Evolutionary conservation across 2,113 vertebrate genomes (phyloP).

Genomic region (Phyllostomus hastatus): DNA sequence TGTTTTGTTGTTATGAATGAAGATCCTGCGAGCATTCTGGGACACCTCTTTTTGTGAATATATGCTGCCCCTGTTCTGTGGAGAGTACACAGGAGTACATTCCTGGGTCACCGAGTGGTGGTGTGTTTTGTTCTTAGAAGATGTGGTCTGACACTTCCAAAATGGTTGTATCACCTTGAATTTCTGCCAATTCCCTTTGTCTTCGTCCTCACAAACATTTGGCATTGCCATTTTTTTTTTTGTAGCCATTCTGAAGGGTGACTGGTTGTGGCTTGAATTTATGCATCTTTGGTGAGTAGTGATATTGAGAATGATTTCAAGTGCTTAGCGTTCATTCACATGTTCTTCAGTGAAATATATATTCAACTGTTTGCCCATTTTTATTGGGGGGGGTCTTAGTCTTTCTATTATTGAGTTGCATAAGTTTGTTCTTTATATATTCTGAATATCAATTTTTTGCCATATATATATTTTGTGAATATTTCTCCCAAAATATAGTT

Average conservation of each 20-base stretch:
- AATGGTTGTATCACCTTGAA: fast-evolving
- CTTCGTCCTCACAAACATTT: fast-evolving
- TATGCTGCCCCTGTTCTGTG: fast-evolving
- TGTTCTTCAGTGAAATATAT: not conserved
- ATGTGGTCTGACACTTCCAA: not conserved
- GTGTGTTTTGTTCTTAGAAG: not conserved
- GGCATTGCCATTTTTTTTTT: fast-evolving
- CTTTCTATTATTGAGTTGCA: not conserved
- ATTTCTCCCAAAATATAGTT: not conserved
- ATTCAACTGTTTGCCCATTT: not conserved
- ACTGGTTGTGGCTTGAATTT: not conserved
- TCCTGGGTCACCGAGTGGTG: fast-evolving
- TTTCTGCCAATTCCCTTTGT: fast-evolving
- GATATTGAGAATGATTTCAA: fast-evolving
- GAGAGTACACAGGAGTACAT: no score
- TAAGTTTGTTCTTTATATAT: not conserved
- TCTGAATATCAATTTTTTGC: not conserved
- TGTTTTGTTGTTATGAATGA: not conserved
- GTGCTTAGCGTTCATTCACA: not conserved
- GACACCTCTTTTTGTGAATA: not conserved
- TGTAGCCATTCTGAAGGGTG: not conserved
- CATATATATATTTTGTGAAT: not conserved
- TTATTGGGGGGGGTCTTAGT: not conserved
- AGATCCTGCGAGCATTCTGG: fast-evolving
- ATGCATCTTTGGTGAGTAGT: not conserved